Base-by-base conservation (phyloP, 2,113 vertebrate genomes). In the Calypte anna region DNA sequence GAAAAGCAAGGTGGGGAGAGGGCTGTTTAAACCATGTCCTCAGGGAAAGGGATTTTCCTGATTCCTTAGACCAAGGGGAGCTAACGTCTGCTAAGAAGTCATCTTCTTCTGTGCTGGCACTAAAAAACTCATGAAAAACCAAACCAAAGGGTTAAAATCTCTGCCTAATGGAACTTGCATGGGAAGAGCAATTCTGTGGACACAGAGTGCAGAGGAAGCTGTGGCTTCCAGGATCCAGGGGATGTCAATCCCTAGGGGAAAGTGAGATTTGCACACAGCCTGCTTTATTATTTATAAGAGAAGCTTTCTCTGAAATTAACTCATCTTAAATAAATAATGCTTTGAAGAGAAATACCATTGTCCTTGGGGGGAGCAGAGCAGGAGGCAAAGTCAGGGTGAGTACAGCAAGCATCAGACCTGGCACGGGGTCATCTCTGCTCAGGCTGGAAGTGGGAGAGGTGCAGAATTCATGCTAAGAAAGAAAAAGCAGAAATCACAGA, bases 291-390 rank as follows among this genome's bases (percentile, higher is more conserved):
- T 86, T 90, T 74, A 78, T 83, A 69, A 86, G 59, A 83, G 70
- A 73, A 8, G 55, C 67, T 88, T 91, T 90, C 64, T 74, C 82
- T 78, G 76, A 91, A 93, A 90, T 92, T 17, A 80, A 80, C 86
- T 94, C 21, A 33, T 63, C 94, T 80, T 86, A 94, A 86, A 93
- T 74, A 93, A 92, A 83, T 81, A 92, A 92, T 74, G 76, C 61
- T 93, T 58, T 12, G 36, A 85, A 51, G 27, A 86, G 40, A 89
- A 57, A 78, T 63, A 55, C 66, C 58, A 54, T 23, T 19, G 43
- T 69, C 83, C 72, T 63, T 55, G 57, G 64, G 83, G 68, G 54
- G 57, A 91, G 38, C 5, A 31, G 55, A 86, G 19, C n/a, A 54
- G 59, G 68, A 66, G 58, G 53, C 2, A 0, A 69, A 69, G 28